These are phyloP conservation scores for Torymus aiolomorphi DNA, from an alignment of 2,888 invertebrate species.

Conservation along the genomic window DNA sequence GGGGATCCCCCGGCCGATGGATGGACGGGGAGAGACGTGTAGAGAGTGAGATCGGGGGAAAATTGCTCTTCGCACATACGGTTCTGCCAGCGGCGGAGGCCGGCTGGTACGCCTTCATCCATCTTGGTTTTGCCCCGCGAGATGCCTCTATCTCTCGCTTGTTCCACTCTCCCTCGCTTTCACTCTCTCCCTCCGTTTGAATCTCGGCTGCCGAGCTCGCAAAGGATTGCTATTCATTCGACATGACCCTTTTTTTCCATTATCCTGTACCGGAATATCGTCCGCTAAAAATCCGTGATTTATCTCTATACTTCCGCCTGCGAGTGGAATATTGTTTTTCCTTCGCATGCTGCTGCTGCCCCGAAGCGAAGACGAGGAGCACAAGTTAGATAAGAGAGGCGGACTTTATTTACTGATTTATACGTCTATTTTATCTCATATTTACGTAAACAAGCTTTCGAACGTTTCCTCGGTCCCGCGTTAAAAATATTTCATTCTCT, in stretches of 20 bases:
- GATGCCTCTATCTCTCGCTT: constrained; percentile 22
- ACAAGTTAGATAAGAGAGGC: constrained; percentile 25
- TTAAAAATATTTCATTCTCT: constrained; percentile 5
- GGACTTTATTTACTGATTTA: constrained; percentile 42
- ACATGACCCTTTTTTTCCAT: constrained; percentile 12
- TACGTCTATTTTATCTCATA: constrained; percentile 32
- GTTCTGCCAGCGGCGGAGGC: too few species aligned
- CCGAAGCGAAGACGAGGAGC: constrained; percentile 4
- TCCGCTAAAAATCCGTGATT: constrained; percentile 37
- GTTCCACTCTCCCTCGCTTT: too few species aligned
- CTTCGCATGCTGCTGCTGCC: neutral
- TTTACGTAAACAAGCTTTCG: constrained; percentile 36
- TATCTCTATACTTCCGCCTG: constrained; percentile 23
- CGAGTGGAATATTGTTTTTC: constrained; percentile 44
- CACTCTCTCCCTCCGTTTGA: constrained; percentile 25
- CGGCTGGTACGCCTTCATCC: constrained; percentile 8
- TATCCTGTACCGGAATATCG: constrained; percentile 19
- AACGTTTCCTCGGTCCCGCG: constrained; percentile 16
- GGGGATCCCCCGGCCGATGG: neutral
- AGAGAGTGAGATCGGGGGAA: too few species aligned
- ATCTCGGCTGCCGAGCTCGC: neutral
- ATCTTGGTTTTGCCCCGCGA: constrained; percentile 12
- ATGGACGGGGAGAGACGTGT: too few species aligned
- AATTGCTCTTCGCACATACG: too few species aligned
- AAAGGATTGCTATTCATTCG: constrained; percentile 4